These are phyloP conservation scores for Andrena minutula DNA, from an alignment of 2,888 invertebrate genomes.

Conservation along the genomic window DNA sequence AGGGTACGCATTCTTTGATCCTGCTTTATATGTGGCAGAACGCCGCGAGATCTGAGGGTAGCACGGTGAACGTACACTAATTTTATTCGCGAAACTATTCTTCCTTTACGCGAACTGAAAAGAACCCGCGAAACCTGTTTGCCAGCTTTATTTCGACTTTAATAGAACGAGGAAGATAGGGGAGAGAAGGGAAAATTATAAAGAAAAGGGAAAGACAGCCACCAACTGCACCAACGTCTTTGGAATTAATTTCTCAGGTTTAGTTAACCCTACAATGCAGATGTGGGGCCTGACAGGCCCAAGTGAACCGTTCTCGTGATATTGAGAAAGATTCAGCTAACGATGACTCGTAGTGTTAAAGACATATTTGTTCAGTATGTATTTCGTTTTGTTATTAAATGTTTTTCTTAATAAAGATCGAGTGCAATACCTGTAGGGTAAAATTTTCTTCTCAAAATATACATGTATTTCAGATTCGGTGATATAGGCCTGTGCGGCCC, in stretches of 20 bases:
- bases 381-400: too few species aligned
- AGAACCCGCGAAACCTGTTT: conserved; percentile 41
- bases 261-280: too few species aligned
- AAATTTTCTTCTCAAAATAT: too few species aligned
- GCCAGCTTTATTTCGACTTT: not conserved
- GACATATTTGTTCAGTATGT: not conserved
- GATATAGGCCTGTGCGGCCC: not conserved
- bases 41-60: not conserved
- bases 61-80: conserved; percentile 31
- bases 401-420: too few species aligned
- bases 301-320: too few species aligned
- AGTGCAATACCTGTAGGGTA: too few species aligned
- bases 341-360: too few species aligned
- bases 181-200: not conserved
- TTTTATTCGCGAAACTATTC: conserved; percentile 40
- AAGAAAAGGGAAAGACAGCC: not conserved
- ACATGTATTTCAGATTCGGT: too few species aligned
- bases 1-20: conserved; percentile 58
- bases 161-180: not conserved
- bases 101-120: conserved; percentile 6
- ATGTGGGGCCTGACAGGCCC: too few species aligned
- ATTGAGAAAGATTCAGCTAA: too few species aligned
- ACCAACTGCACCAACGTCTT: not conserved
- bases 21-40: conserved; percentile 44
- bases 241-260: not conserved